These are phyloP conservation scores for Nasonia giraulti DNA, from an alignment of 1,140 invertebrate genomes.

Conservation along the genomic window DNA sequence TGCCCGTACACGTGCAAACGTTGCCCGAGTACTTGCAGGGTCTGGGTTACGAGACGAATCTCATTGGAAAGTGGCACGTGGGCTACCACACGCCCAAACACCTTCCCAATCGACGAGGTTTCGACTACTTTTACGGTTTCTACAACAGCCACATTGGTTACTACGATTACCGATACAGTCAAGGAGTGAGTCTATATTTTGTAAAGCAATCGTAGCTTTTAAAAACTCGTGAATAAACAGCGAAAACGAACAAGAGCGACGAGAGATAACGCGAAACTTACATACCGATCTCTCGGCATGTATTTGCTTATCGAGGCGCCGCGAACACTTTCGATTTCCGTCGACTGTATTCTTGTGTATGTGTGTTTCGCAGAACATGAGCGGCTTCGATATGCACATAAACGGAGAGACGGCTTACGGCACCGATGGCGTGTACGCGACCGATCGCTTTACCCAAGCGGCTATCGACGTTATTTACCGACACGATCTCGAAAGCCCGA, in stretches of 20 bases:
- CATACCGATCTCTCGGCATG: too few species aligned
- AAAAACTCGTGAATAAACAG: not conserved
- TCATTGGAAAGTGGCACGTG: slow-evolving; percentile 84
- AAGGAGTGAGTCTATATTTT: slow-evolving; percentile 62
- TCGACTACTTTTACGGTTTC: slow-evolving; percentile 81
- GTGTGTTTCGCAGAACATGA: slow-evolving; percentile 67
- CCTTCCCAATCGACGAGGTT: slow-evolving; percentile 79
- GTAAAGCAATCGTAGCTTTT: not conserved
- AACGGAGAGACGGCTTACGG: slow-evolving; percentile 77
- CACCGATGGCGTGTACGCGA: slow-evolving; percentile 79
- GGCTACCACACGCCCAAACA: slow-evolving; percentile 78
- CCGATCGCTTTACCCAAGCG: slow-evolving; percentile 81
- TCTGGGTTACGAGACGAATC: slow-evolving; percentile 79
- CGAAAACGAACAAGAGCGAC: not conserved
- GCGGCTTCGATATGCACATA: slow-evolving; percentile 75
- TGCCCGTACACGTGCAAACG: slow-evolving; percentile 75
- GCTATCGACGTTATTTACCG: slow-evolving; percentile 77
- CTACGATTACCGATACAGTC: slow-evolving; percentile 77
- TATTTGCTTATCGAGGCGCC: too few species aligned
- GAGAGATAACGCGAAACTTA: too few species aligned
- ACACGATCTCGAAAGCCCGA: slow-evolving; percentile 76
- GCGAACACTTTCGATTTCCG: too few species aligned
- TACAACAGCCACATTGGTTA: slow-evolving; percentile 80
- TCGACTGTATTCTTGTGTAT: too few species aligned
- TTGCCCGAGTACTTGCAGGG: slow-evolving; percentile 75